Evolutionary conservation across 2,113 vertebrate species (phyloP).

Genomic region (Tupaia tana): DNA sequence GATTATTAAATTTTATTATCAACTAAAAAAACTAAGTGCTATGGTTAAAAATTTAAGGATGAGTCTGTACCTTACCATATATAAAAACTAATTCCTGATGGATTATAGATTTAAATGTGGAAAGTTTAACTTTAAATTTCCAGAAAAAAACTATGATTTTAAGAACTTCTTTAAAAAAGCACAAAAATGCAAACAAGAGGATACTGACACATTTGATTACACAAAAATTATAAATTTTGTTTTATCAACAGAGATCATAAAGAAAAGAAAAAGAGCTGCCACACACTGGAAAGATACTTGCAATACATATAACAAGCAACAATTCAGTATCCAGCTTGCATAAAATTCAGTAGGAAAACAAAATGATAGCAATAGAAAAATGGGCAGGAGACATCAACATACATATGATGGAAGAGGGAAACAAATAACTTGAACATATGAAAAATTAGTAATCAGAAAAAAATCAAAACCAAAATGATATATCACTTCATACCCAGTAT

Average conservation of each 20-base stretch:
- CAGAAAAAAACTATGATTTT: not conserved
- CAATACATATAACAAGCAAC: conserved; percentile 11
- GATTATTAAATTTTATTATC: not conserved
- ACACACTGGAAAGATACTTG: conserved; percentile 16
- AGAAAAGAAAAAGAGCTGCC: not conserved
- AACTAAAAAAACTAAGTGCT: conserved; percentile 19
- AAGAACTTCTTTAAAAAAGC: not conserved
- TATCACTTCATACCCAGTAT: not conserved
- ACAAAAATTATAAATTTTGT: conserved; percentile 16
- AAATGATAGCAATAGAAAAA: not conserved
- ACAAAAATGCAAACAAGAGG: not conserved
- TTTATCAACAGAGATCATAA: conserved; percentile 45
- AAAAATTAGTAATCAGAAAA: conserved; percentile 44
- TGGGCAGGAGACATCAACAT: not conserved
- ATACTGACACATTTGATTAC: not conserved
- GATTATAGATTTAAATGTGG: not conserved
- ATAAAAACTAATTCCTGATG: not conserved
- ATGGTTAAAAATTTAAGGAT: not conserved
- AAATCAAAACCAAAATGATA: conserved; percentile 50
- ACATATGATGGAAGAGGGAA: conserved; percentile 28
- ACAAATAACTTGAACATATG: not conserved
- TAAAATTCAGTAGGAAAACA: conserved; percentile 36
- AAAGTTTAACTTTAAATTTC: conserved; percentile 14
- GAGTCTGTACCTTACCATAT: not conserved
- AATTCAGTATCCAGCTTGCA: not conserved